These are phyloP conservation scores for Yoshiicerus persimilis DNA, from an alignment of 1,140 invertebrate genomes.

Conservation along the genomic window DNA sequence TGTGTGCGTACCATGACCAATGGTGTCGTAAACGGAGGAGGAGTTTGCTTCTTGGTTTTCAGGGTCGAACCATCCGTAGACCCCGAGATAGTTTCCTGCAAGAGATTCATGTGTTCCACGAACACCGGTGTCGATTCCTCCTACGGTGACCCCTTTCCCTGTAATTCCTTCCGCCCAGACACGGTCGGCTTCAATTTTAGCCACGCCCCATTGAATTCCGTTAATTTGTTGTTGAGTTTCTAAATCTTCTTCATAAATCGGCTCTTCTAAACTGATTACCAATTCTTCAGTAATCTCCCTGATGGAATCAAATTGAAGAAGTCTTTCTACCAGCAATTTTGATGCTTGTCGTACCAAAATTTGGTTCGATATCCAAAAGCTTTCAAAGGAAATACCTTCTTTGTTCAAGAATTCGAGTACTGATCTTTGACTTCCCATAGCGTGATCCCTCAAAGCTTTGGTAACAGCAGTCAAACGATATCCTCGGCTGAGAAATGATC, in stretches of 20 bases:
- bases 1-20: slow-evolving; percentile 18
- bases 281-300: neutral
- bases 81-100: neutral
- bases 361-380: slow-evolving; percentile 26
- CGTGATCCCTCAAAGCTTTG: neutral
- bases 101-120: slow-evolving; percentile 3
- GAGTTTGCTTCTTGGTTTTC: neutral
- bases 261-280: neutral
- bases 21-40: neutral
- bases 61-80: slow-evolving; percentile 30
- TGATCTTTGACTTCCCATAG: neutral
- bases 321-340: neutral
- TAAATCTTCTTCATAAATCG: neutral
- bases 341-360: neutral
- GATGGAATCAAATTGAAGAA: neutral
- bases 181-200: neutral
- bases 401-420: neutral
- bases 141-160: neutral
- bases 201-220: slow-evolving; percentile 21
- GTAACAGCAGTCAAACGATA: neutral
- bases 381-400: neutral
- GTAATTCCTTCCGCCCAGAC: slow-evolving; percentile 9
- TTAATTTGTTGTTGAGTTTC: neutral
- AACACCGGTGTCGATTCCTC: slow-evolving; percentile 38
- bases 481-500: neutral